Evolutionary conservation across 2,113 vertebrate genomes (phyloP).

Genomic region (Cochlearius cochlearius): DNA sequence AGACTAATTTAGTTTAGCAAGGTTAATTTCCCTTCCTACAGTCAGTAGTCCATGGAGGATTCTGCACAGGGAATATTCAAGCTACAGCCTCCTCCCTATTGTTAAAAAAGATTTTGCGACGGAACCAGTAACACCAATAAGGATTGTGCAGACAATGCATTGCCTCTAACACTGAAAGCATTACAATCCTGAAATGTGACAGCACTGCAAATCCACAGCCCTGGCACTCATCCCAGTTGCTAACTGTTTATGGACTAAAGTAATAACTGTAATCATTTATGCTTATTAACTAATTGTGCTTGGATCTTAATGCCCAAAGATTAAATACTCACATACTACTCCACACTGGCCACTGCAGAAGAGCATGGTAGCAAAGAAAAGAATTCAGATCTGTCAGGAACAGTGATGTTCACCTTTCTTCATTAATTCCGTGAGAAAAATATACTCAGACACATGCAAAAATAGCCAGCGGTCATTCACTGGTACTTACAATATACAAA

Average conservation of each 20-base stretch:
- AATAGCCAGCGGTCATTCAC: neutral
- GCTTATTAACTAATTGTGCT: conserved; percentile 38
- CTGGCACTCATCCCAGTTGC: neutral
- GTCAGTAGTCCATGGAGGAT: neutral
- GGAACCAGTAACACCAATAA: neutral
- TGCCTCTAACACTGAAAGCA: neutral
- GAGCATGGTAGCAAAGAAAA: neutral
- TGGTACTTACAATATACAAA: neutral
- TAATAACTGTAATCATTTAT: neutral
- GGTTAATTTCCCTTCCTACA: neutral
- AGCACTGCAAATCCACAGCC: neutral
- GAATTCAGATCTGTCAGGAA: neutral
- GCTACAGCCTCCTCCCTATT: neutral
- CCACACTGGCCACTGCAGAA: neutral
- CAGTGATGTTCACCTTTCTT: neutral
- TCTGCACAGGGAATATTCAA: neutral
- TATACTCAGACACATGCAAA: neutral
- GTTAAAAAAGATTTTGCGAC: neutral
- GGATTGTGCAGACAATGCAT: neutral
- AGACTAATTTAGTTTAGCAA: neutral
- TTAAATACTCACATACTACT: conserved; percentile 14
- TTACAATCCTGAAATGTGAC: neutral
- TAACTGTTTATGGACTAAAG: neutral
- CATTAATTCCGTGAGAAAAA: neutral
- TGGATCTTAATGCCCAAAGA: conserved; percentile 11